These are phyloP conservation scores for Stichodactyla mertensii DNA, from an alignment of 64 coral and sea anemone species.

Conservation along the genomic window DNA sequence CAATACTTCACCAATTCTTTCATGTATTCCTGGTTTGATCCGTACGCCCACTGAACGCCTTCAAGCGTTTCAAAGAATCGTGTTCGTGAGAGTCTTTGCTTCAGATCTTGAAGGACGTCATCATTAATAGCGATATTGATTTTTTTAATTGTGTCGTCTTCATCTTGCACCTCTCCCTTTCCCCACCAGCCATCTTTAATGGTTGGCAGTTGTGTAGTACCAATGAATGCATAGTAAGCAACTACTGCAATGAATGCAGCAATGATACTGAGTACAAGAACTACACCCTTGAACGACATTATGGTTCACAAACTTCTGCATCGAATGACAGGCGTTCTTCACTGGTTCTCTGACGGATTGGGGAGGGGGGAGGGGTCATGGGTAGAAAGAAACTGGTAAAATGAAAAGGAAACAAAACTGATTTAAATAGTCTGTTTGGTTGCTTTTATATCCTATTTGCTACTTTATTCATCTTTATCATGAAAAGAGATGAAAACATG, in stretches of 20 bases:
- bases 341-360: background rate
- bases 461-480: no score
- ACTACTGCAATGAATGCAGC: background rate
- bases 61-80: slow-evolving; percentile 65
- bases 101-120: slow-evolving; percentile 53
- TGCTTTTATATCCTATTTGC: no score
- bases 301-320: background rate
- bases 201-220: background rate
- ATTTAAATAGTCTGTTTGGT: background rate
- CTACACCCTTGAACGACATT: background rate
- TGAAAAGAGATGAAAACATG: no score
- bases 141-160: slow-evolving; percentile 25
- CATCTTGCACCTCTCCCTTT: slow-evolving; percentile 7
- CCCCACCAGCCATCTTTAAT: slow-evolving; percentile 73
- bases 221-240: background rate
- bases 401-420: background rate
- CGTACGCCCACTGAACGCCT: slow-evolving; percentile 82
- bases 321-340: background rate
- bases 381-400: background rate
- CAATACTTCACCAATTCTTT: slow-evolving; percentile 74
- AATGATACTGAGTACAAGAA: background rate
- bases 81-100: slow-evolving; percentile 55
- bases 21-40: slow-evolving; percentile 51
- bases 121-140: slow-evolving; percentile 43
- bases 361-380: background rate